Evolutionary conservation across 2,113 vertebrate species (phyloP).

Genomic region (Bufo gargarizans): DNA sequence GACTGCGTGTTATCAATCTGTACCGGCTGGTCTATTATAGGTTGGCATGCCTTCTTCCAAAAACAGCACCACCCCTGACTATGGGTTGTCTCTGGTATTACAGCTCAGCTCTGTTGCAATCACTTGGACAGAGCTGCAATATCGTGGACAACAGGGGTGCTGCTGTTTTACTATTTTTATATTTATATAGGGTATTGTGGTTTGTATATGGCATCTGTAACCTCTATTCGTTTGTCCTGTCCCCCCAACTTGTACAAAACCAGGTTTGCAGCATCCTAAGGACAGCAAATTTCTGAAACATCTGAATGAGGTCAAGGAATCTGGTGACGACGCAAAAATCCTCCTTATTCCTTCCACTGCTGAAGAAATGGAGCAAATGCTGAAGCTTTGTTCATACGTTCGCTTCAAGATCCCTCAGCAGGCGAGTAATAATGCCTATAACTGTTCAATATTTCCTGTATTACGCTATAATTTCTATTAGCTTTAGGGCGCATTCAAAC

Average conservation of each 20-base stretch:
- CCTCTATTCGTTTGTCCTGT: background rate
- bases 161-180: no score
- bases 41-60: no score
- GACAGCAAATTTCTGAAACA: conserved; percentile 80
- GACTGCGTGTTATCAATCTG: background rate
- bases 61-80: no score
- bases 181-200: background rate
- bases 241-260: background rate
- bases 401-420: conserved; percentile 86
- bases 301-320: conserved; percentile 76
- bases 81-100: no score
- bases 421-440: conserved; percentile 66
- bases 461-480: background rate
- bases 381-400: conserved; percentile 84
- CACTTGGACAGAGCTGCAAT: no score
- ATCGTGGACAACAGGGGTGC: no score
- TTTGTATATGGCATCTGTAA: background rate
- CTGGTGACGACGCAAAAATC: conserved; percentile 72
- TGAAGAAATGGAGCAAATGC: conserved; percentile 87
- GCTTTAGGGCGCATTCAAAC: no score
- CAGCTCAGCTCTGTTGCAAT: no score
- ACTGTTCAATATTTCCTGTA: conserved; percentile 4
- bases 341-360: conserved; percentile 84
- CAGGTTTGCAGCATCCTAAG: conserved; percentile 80
- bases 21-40: background rate